Conservation (phyloP, 2,888 invertebrate species). For the Eustalomyia histrio region DNA sequence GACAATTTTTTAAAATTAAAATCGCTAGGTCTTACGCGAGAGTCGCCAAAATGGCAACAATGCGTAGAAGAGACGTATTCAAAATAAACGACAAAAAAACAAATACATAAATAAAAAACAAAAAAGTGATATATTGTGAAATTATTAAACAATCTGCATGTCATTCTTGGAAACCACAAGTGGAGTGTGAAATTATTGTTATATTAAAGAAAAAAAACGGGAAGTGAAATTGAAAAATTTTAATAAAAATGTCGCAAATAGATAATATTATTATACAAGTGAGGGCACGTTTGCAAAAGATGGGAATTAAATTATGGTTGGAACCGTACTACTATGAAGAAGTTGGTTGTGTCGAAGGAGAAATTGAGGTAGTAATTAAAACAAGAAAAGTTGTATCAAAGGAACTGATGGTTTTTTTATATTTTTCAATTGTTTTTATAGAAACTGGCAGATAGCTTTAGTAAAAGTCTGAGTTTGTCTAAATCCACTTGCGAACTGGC, state of each 20-base stretch:
- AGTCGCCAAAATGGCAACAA: too few species aligned
- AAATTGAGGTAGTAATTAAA: slow-evolving; percentile 73
- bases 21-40: too few species aligned
- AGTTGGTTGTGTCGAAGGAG: slow-evolving; percentile 79
- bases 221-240: background rate
- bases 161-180: slow-evolving; percentile 16
- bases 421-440: slow-evolving; percentile 73
- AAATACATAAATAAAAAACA: slow-evolving; percentile 1
- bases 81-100: slow-evolving; percentile 38
- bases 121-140: slow-evolving; percentile 46
- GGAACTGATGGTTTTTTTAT: too few species aligned
- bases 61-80: slow-evolving; percentile 34
- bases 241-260: slow-evolving; percentile 72
- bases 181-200: background rate
- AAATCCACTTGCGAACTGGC: slow-evolving; percentile 81
- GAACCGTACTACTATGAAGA: slow-evolving; percentile 84
- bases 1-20: too few species aligned
- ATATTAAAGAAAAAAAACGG: background rate
- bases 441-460: slow-evolving; percentile 84
- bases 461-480: slow-evolving; percentile 81
- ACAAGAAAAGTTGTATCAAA: too few species aligned
- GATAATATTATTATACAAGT: slow-evolving; percentile 85
- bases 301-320: slow-evolving; percentile 88
- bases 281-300: slow-evolving; percentile 84
- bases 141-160: slow-evolving; percentile 37